These are phyloP conservation scores for Drosophila pseudotalamancana DNA, from an alignment of 2,888 invertebrate species.

Conservation along the genomic window DNA sequence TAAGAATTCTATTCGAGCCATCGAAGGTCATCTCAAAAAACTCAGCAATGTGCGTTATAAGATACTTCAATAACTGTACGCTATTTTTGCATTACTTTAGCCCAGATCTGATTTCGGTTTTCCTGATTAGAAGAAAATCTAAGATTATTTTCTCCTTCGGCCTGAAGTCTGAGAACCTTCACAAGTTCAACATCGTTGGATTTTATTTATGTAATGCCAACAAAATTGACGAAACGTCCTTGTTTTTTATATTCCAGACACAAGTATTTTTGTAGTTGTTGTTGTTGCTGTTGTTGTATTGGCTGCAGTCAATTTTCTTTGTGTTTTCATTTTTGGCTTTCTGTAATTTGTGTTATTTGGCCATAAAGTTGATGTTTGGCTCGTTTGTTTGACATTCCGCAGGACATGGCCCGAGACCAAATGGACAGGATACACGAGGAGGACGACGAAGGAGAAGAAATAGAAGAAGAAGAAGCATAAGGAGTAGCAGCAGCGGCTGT, in stretches of 20 bases:
- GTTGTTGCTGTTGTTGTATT: conserved; percentile 31
- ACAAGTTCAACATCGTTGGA: not conserved
- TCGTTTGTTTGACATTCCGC: conserved; percentile 80
- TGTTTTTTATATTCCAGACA: conserved; percentile 22
- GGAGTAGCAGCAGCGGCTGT: conserved; percentile 22
- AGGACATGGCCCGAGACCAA: conserved; percentile 61
- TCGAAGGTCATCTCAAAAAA: not conserved
- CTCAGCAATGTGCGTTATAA: too few relatives aligned
- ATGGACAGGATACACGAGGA: conserved; percentile 3
- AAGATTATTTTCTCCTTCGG: not conserved
- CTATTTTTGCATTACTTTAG: not conserved
- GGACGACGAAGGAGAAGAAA: conserved; percentile 17
- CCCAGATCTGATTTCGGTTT: conserved; percentile 9
- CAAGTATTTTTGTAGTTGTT: not conserved
- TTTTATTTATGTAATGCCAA: conserved; percentile 39
- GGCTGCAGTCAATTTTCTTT: conserved; percentile 46
- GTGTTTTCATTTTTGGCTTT: conserved; percentile 47
- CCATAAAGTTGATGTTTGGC: conserved; percentile 76
- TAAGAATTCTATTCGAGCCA: too few relatives aligned
- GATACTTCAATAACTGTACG: too few relatives aligned
- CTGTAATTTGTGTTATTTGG: conserved; percentile 68
- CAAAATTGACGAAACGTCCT: conserved; percentile 68
- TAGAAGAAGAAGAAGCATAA: not conserved
- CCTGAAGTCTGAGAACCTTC: not conserved
- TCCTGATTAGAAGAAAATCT: not conserved